Evolutionary conservation across 1,140 invertebrate species (phyloP), one percentile per base, ranked within the genome.

Genomic region (Mylabris phalerata): DNA sequence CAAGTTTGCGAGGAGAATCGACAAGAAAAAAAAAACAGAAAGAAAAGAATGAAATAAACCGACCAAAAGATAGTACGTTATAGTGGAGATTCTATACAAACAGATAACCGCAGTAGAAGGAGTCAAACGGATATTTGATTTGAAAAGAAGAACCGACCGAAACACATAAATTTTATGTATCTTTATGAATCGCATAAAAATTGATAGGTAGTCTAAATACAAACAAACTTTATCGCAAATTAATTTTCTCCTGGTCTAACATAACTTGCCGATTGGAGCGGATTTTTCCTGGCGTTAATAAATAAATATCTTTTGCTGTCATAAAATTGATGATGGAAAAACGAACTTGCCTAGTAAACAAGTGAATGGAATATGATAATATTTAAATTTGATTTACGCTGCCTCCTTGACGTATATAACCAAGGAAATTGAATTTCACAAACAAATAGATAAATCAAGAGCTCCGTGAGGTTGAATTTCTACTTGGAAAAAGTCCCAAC

Each of bases 401-500:
- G 43, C 39, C 52, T 47, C 25, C 52, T 55, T 55, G 52, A 55
- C 44, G 52, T 55, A 47, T 55, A 55, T 55, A 55, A 55, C 44
- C 52, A 55, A 55, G 52, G 45, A 55, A 55, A 55, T 55, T 55
- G 52, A 55, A 55, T 55, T 55, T 55, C 52, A 55, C 52, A 55
- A 55, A 55, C 52, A 55, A 55, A 55, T 55, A 55, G 52, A 55
- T 55, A 55, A 55, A 55, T 55, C 52, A 55, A 55, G 52, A 54
- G 51, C 32, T 54, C 26, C 51, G 51, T 54, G 51, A 54, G 51
- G 44, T 54, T 54, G 51, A 46, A 54, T 54, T 24, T 54, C 32
- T 54, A 54, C 11, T 19, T 19, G 19, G 19, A 19, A 32, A 32
- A 32, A 32, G 7, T 7, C 4, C 7, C 32, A 3, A 32, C 32